Base-by-base conservation (phyloP, 2,113 vertebrate genomes). In the Carlito syrichta region DNA sequence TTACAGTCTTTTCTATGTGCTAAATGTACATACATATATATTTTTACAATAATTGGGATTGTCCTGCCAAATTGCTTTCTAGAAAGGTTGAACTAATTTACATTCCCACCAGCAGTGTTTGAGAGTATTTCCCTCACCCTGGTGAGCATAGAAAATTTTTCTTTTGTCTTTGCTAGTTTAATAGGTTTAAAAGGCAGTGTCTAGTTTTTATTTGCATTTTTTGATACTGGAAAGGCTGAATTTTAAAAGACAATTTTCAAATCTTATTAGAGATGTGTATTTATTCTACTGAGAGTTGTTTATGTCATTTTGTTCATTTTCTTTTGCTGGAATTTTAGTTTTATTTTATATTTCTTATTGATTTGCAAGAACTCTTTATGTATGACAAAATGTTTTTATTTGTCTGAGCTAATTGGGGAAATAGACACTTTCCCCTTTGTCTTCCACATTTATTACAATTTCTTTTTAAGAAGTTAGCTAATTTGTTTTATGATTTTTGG, bases 51-150 rank as follows among this genome's bases (percentile, higher is more conserved):
- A 96, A 97, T 96, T 97, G 93, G 93, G 78, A 91, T 95, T 93
- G 87, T 97, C 90, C 89, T 94, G 56, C 96, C 79, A 96, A 98
- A 97, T 94, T 91, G 73, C 82, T 94, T 98, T 96, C 69, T 30
- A 66, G 82, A 97, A 95, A 97, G 69, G 93, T 95, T 78, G 86
- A 77, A 79, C 86, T 96, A 93, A 93, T 97, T 93, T 95, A 92
- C 25, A 89, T 71, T 76, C 52, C 60, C 20, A 76, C 74, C 12
- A 54, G 71, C 14, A 63, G 48, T 22, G 50, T 82, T 62, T 82
- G 50, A 83, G 45, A 63, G 35, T 71, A 22, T 10, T 62, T 94
- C 52, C 62, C 73, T 94, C 48, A 83, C 50, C 30, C 50, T 43
- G 54, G 40, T 81, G 48, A 82, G 43, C 12, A 16, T 6, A 85